These are phyloP conservation scores for Urosaurus nigricauda DNA, from an alignment of 2,797 vertebrate species.

Conservation along the genomic window DNA sequence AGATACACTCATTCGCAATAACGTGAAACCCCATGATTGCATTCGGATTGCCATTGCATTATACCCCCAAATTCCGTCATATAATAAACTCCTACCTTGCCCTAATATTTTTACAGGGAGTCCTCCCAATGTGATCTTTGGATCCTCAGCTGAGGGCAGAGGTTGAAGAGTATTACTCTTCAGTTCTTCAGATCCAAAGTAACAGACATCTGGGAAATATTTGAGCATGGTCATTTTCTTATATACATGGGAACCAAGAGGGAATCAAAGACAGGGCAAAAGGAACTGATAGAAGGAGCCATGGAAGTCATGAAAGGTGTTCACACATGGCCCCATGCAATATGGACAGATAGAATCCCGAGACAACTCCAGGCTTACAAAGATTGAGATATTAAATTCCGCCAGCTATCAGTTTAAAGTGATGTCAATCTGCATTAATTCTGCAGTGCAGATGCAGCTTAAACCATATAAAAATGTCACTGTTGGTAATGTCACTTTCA, in stretches of 20 bases:
- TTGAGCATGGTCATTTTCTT: not conserved
- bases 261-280: too few species aligned
- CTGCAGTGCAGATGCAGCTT: too few species aligned
- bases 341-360: not conserved
- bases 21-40: too few species aligned
- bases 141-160: not conserved
- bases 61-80: too few species aligned
- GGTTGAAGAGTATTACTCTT: not conserved
- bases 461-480: too few species aligned
- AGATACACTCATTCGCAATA: too few species aligned
- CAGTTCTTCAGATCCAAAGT: not conserved
- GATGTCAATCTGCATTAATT: too few species aligned
- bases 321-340: not conserved
- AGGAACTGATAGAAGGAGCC: not conserved
- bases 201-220: not conserved
- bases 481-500: not conserved
- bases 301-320: not conserved
- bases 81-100: too few species aligned
- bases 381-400: not conserved
- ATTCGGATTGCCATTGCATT: too few species aligned
- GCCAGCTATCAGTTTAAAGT: not conserved
- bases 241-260: too few species aligned
- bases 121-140: not conserved
- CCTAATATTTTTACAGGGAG: not conserved
- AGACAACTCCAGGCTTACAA: not conserved